Evolutionary conservation across 2,888 invertebrate genomes (phyloP), one percentile per base, ranked within the genome.

Genomic region (Ornithoptera priamus): DNA sequence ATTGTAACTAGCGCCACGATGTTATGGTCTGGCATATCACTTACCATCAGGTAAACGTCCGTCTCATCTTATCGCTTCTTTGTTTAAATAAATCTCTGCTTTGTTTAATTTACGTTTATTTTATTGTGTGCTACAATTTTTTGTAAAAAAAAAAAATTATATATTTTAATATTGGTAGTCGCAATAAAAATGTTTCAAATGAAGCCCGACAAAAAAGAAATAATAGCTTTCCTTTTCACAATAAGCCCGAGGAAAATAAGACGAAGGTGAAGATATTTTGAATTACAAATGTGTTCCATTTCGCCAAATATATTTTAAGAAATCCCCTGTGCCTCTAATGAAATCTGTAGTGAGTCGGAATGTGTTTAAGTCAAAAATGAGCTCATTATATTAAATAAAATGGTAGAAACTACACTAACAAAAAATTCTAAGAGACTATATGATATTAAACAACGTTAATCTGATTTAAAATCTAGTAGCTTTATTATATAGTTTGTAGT

Each of bases 201-300:
- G 57, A 57, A 57, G 20, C 57, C 57, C 57, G 20, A 20, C 57
- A 57, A 57, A 20, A 20, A 57, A 20, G 57, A 6, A 20, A 57
- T 50, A 50, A 50, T 50, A 15, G 20, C 12, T 57, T 57, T 57
- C n/a, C n/a, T 57, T 57, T 57, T 57, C 22, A 57, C 57, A 62
- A 42, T 56, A 62, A 61, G 56, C 56, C 56, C 22, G 10, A 62
- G 53, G 56, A 53, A 66, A 66, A 60, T 62, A 61, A 61, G 61
- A 56, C 42, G 42, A 67, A 62, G 30, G 60, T 53, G 61, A 61
- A 60, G 22, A 67, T 56, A 56, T 67, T 67, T 62, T 61, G 61
- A 61, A 67, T 67, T 56, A 61, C 67, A 67, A 67, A 61, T 53
- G 61, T 66, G 60, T 67, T 62, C 22, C 60, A 60, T 36, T 61